Evolutionary conservation across 2,113 vertebrate genomes (phyloP).

Genomic region (Gulo gulo): DNA sequence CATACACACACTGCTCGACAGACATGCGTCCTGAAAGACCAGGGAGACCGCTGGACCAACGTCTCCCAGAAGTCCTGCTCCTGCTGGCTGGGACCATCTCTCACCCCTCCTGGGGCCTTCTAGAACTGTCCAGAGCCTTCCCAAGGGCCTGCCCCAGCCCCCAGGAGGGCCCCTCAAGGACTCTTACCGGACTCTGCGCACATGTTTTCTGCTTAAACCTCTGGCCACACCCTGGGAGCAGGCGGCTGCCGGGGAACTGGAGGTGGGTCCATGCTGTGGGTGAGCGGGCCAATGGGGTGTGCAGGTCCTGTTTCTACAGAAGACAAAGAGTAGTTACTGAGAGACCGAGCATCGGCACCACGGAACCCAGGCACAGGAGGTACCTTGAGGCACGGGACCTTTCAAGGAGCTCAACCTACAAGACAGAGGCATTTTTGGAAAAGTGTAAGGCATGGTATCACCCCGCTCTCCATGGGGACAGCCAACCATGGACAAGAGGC

Average conservation of each 20-base stretch:
- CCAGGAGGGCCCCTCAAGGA: not conserved
- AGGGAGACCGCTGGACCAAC: not conserved
- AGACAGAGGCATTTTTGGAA: not conserved
- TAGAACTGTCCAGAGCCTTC: too few species aligned
- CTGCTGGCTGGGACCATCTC: not conserved
- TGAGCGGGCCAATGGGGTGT: fast-evolving
- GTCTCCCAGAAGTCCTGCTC: not conserved
- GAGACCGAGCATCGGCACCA: not conserved
- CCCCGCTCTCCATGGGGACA: not conserved
- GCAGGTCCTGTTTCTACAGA: too few species aligned
- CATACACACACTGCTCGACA: not conserved
- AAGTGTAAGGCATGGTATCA: not conserved
- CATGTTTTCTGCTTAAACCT: not conserved
- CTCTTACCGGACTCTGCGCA: not conserved
- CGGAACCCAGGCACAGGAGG: not conserved
- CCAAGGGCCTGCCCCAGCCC: not conserved
- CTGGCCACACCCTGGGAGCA: fast-evolving
- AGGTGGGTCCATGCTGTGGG: fast-evolving
- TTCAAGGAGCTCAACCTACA: not conserved
- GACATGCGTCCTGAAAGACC: not conserved
- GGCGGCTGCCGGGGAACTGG: not conserved
- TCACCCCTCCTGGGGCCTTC: not conserved
- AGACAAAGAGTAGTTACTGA: too few species aligned
- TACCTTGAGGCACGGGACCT: not conserved
- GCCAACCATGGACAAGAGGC: not conserved